Conservation (phyloP, 2,888 invertebrate genomes). For the Pilophorus perplexus region DNA sequence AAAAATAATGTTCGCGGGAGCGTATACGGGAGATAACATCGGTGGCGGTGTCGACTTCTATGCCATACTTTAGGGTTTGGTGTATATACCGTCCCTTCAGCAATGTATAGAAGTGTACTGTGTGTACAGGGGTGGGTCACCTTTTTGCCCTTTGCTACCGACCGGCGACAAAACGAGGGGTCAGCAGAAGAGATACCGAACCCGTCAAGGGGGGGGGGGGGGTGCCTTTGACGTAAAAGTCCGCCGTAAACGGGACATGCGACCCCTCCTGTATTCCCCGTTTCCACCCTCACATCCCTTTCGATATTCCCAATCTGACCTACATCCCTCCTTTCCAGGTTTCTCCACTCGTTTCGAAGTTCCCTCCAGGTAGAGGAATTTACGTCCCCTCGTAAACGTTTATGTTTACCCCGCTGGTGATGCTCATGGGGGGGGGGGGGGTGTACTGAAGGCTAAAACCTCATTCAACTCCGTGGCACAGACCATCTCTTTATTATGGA, state of each 20-base stretch:
- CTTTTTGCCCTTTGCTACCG: background rate
- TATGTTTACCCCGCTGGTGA: slow-evolving; percentile 29
- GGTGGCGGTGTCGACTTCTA: background rate
- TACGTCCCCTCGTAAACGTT: slow-evolving; percentile 35
- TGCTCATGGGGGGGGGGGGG: slow-evolving; percentile 12
- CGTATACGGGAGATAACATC: background rate
- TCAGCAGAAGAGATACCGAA: slow-evolving; percentile 24
- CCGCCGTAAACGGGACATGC: slow-evolving; percentile 26
- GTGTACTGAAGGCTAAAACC: slow-evolving; percentile 1
- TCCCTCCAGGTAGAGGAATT: slow-evolving; percentile 27
- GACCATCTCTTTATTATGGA: slow-evolving; percentile 37
- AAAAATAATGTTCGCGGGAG: too few relatives aligned
- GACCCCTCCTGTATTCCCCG: too few relatives aligned
- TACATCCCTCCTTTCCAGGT: slow-evolving; percentile 11
- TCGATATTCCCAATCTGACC: slow-evolving; percentile 38
- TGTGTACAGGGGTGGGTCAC: background rate
- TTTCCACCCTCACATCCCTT: slow-evolving; percentile 8
- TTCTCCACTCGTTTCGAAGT: background rate
- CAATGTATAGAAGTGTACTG: too few relatives aligned
- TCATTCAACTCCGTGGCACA: slow-evolving; percentile 18
- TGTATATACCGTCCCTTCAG: too few relatives aligned
- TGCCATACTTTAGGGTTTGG: too few relatives aligned
- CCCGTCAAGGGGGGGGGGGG: background rate
- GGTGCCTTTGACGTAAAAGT: slow-evolving; percentile 26
- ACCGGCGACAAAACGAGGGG: background rate